Conservation (phyloP, 2,888 invertebrate species). For the Blera fallax region DNA sequence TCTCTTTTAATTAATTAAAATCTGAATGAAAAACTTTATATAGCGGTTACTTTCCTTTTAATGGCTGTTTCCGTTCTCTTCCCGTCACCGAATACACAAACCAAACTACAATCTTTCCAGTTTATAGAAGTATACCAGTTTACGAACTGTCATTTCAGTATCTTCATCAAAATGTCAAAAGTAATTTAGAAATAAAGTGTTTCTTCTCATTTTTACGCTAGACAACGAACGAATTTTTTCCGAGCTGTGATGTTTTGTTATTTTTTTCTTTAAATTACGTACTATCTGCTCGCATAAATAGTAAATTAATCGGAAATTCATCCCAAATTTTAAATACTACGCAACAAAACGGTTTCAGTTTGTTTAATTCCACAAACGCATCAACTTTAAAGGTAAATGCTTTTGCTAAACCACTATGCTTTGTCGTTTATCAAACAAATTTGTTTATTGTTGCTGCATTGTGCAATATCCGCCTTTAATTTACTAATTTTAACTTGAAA, state of each 20-base stretch:
- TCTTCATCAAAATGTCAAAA: constrained; percentile 38
- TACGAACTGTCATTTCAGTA: background rate
- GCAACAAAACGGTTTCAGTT: background rate
- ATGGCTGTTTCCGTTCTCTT: background rate
- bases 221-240: constrained; percentile 28
- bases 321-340: background rate
- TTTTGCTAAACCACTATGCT: background rate
- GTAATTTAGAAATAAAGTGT: constrained; percentile 2
- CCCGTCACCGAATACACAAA: background rate
- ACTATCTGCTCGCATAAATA: background rate
- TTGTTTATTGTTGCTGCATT: constrained; percentile 28
- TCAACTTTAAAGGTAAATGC: constrained; percentile 3
- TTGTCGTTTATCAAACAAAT: constrained; percentile 6
- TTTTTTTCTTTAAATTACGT: constrained; percentile 19
- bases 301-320: background rate
- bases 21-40: background rate
- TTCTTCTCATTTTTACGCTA: background rate
- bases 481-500: background rate
- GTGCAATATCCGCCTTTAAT: constrained; percentile 29
- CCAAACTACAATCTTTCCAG: background rate
- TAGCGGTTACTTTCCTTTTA: background rate
- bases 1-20: background rate
- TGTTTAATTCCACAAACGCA: background rate
- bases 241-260: constrained; percentile 41
- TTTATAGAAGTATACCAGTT: constrained; percentile 38